phyloP scores from a whole-genome alignment of 2,113 vertebrate genomes.

The Ploceus nigricollis region DNA sequence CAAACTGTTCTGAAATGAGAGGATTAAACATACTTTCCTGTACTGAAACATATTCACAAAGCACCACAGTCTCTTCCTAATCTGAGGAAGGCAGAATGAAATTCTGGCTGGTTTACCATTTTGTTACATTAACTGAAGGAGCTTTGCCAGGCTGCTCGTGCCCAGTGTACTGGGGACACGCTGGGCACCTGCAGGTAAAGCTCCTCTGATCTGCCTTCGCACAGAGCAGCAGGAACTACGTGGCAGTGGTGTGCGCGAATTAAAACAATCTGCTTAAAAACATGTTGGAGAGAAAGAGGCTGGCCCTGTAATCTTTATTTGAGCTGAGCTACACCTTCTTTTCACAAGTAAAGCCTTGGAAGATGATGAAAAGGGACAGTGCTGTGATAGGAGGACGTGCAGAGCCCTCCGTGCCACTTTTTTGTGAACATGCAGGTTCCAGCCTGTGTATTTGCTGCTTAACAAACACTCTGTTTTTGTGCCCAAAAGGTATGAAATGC shows the following conservation, averaged over 20 bases:
- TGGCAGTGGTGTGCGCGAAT: background rate
- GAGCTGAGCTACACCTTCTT: background rate
- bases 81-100: background rate
- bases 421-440: background rate
- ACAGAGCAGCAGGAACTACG: rapidly evolving
- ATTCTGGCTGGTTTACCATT: background rate
- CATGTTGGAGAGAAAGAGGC: background rate
- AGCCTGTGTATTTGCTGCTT: background rate
- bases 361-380: background rate
- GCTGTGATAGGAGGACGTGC: background rate
- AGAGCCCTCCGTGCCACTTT: rapidly evolving
- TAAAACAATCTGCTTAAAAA: conserved; percentile 9
- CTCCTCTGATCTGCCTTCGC: rapidly evolving
- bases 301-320: background rate
- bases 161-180: background rate
- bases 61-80: background rate
- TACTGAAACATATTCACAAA: background rate
- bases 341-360: background rate
- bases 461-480: rapidly evolving
- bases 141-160: background rate
- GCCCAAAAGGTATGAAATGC: background rate
- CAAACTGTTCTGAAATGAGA: background rate
- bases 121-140: background rate
- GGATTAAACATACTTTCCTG: background rate
- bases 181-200: background rate